Evolutionary conservation across 2,113 vertebrate species (phyloP), one percentile per base, ranked within the genome.

Genomic region (Microtus pennsylvanicus): DNA sequence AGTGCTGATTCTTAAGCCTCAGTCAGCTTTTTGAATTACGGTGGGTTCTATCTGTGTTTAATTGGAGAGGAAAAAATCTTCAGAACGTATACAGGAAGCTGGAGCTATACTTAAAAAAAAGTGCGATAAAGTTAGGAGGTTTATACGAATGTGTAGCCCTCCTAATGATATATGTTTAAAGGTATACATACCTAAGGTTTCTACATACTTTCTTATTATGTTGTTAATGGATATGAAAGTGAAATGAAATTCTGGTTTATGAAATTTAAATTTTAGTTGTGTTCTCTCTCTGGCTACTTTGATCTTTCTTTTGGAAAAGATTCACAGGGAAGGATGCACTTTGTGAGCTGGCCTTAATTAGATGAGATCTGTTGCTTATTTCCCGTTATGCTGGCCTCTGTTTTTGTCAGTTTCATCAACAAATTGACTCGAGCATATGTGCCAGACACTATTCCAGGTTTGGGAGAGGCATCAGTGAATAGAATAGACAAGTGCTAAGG

Each of bases 321-420:
- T 13, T 76, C 21, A 21, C 77, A 87, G n/a, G n/a, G 28, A 50
- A 69, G 70, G 52, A 19, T 33, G 4, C 35, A 42, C 61, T 95
- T 78, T 95, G 74, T 95, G 83, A 45, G 78, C 3, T n/a, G 1
- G 74, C 42, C 96, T 82, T 90, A 38, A 87, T 87, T 87, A 74
- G n/a, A 67, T 69, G 52, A 89, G 63, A 52, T 61, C 77, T 75
- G 33, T 85, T 90, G 26, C 94, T 91, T n/a, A 42, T 65, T 95
- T 38, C 83, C 38, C 45, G 11, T 81, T 74, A 42, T 90, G n/a
- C 67, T 81, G 33, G n/a, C 30, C n/a, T 80, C 33, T 94, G 61
- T 94, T 89, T 61, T 93, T 97, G n/a, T 93, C n/a, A 87, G 11
- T 91, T 67, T 42, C 45, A 33, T 90, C 80, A 90, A 21, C 61